Conservation (phyloP, 2,113 vertebrate genomes). For the Pipa parva region DNA sequence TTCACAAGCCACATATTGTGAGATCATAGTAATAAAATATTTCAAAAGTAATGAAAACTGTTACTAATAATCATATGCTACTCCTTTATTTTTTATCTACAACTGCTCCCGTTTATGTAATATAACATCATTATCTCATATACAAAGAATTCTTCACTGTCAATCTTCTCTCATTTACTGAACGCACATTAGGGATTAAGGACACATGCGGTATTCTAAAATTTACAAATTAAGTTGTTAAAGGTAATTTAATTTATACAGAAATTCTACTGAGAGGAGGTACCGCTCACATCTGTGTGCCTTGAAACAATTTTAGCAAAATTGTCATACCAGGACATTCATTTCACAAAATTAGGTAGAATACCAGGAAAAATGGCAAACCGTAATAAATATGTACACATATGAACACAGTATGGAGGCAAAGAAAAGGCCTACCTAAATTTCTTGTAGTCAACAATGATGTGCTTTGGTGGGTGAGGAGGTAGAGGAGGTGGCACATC, state of each 20-base stretch:
- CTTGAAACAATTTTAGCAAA: conserved; percentile 38
- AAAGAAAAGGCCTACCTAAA: conserved; percentile 50
- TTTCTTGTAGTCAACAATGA: conserved; percentile 51
- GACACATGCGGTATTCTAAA: conserved; percentile 21
- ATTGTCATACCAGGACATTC: conserved; percentile 31
- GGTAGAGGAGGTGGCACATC: conserved; percentile 60
- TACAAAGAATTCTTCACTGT: too few species aligned
- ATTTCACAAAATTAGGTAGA: conserved; percentile 24
- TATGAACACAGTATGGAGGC: background rate
- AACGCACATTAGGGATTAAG: background rate
- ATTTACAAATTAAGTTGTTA: conserved; percentile 38
- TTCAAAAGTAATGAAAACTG: too few species aligned
- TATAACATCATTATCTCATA: too few species aligned
- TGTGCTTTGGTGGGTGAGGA: conserved; percentile 58
- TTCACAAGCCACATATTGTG: too few species aligned
- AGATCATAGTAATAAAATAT: too few species aligned
- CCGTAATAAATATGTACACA: conserved; percentile 6
- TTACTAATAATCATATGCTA: too few species aligned
- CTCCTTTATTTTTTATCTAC: too few species aligned
- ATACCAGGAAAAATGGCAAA: conserved; percentile 30
- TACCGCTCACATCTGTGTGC: conserved; percentile 37
- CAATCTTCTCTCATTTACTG: background rate
- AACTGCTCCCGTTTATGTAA: too few species aligned
- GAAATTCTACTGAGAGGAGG: conserved; percentile 14
- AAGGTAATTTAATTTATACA: conserved; percentile 37